Conservation (phyloP, 2,888 invertebrate genomes). For the Tinea trinotella region DNA sequence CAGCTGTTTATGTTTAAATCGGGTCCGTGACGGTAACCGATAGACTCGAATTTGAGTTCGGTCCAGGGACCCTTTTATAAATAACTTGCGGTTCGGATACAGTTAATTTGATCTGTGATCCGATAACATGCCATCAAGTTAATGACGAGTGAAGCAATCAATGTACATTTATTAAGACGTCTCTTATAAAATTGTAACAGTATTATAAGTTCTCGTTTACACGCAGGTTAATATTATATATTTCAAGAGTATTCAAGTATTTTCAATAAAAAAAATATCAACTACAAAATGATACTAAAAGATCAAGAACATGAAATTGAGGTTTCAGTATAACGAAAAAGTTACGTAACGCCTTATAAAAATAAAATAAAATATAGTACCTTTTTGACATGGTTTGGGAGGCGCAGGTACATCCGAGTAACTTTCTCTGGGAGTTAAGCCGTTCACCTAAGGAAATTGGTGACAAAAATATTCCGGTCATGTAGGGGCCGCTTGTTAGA, state of each 20-base stretch:
- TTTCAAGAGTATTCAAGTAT: too few species aligned
- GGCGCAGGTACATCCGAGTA: conserved; percentile 55
- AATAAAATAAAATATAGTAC: conserved; percentile 37
- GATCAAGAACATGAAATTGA: background rate
- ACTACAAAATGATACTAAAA: too few species aligned
- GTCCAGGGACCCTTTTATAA: conserved; percentile 3
- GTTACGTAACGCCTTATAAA: conserved; percentile 31
- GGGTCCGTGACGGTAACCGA: conserved; percentile 14
- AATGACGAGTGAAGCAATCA: background rate
- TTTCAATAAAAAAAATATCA: too few species aligned
- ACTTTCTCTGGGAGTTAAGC: conserved; percentile 57
- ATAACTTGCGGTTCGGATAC: conserved; percentile 9
- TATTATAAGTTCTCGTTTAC: too few species aligned
- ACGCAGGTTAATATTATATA: too few species aligned
- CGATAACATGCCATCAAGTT: conserved; percentile 2
- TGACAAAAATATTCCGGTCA: conserved; percentile 68
- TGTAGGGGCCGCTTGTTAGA: conserved; percentile 62
- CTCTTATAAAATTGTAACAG: too few species aligned
- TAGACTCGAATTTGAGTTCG: conserved; percentile 2
- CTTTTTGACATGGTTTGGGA: conserved; percentile 41
- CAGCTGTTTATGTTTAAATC: conserved; percentile 37
- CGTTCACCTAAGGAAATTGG: conserved; percentile 59
- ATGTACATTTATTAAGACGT: background rate
- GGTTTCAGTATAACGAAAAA: conserved; percentile 12
- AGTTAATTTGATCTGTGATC: conserved; percentile 3